Percentiles rank a stretch among this genome's conserved stretches.
Evolutionary conservation across 2,113 vertebrate species (phyloP).

Genomic region (Malaclemys terrapin): DNA sequence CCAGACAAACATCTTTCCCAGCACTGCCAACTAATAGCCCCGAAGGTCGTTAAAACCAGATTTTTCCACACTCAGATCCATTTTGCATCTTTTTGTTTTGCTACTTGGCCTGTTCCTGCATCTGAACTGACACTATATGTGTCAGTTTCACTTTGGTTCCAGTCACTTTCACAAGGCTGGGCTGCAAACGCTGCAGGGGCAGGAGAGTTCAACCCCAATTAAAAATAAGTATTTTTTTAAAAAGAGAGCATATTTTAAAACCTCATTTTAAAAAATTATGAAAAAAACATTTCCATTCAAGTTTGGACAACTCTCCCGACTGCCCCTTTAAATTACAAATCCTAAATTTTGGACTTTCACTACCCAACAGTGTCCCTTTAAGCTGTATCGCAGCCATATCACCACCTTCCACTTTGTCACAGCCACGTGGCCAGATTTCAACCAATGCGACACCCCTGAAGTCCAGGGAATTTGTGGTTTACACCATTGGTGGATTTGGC

Average conservation of each 20-base stretch:
- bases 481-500: not conserved
- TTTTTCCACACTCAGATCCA: not conserved
- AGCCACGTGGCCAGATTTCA: not conserved
- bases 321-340: not conserved
- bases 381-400: not conserved
- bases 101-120: not conserved
- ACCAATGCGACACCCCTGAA: not conserved
- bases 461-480: not conserved
- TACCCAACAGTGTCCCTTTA: not conserved
- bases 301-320: not conserved
- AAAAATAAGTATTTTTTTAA: not conserved
- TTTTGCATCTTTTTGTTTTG: not conserved
- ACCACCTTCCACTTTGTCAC: not conserved
- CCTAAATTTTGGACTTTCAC: not conserved
- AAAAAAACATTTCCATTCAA: not conserved
- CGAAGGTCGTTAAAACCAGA: not conserved
- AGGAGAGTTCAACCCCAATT: not conserved
- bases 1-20: not conserved
- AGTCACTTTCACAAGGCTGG: not conserved
- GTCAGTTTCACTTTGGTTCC: not conserved
- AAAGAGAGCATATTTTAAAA: conserved; percentile 37
- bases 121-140: not conserved
- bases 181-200: not conserved
- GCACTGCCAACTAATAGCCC: not conserved
- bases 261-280: not conserved